Conservation (phyloP, 2,113 vertebrate species). For the Cyphomyrus plagiostoma region DNA sequence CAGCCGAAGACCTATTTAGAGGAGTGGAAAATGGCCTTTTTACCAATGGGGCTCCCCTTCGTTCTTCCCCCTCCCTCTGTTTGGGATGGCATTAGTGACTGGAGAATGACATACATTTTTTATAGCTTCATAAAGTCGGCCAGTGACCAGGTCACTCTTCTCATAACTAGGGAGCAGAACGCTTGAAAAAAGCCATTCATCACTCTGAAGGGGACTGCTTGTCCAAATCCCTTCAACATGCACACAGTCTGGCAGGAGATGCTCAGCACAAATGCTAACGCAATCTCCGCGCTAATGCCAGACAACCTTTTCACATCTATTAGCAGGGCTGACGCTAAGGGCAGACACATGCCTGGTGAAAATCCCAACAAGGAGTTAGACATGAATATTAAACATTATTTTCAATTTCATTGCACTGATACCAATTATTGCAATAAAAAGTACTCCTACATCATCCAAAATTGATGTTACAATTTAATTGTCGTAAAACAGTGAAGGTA, state of each 20-base stretch:
- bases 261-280: constrained; percentile 96
- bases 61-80: constrained; percentile 61
- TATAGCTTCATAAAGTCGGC: constrained; percentile 99
- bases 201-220: constrained; percentile 97
- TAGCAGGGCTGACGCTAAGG: constrained; percentile 72
- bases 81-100: constrained; percentile 96
- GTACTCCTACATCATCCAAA: neutral
- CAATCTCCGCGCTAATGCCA: constrained; percentile 91
- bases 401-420: constrained; percentile 39
- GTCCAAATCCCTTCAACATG: constrained; percentile 92
- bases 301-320: constrained; percentile 92
- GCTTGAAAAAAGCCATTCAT: constrained; percentile 99
- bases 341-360: constrained; percentile 56
- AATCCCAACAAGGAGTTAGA: constrained; percentile 55
- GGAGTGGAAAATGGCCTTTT: constrained; percentile 88
- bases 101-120: constrained; percentile 99
- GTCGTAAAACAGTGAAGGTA: neutral
- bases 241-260: constrained; percentile 86
- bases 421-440: neutral
- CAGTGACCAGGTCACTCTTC: constrained; percentile 99
- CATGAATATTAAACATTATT: constrained; percentile 60
- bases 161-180: constrained; percentile 99
- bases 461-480: neutral
- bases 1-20: constrained; percentile 86
- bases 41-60: constrained; percentile 73